phyloP scores from a whole-genome alignment of 2,113 vertebrate species.

The Hippocampus comes region DNA sequence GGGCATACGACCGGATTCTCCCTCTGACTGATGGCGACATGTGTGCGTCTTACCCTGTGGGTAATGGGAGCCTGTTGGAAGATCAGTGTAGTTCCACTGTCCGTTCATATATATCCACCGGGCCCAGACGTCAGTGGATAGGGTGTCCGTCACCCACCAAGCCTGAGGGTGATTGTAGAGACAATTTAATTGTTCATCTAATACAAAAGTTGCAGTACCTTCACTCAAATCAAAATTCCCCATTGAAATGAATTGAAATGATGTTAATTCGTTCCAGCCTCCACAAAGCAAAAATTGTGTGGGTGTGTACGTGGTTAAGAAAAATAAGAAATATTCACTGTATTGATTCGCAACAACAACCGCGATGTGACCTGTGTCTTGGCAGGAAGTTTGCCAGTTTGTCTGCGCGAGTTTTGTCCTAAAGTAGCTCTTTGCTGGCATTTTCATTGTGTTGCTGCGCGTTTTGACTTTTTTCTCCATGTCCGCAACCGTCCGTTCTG shows the following conservation, averaged over 20 bases:
- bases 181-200: neutral
- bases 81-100: conserved; percentile 53
- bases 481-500: neutral
- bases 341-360: neutral
- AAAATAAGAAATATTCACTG: neutral
- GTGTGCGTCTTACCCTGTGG: conserved; percentile 39
- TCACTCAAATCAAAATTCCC: neutral
- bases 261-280: neutral
- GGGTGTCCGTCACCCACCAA: conserved; percentile 57
- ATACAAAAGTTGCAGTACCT: neutral
- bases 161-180: conserved; percentile 41
- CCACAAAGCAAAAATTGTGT: too few relatives aligned
- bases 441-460: neutral
- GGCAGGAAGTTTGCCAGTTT: neutral
- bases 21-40: neutral
- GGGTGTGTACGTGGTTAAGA: neutral
- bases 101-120: conserved; percentile 9
- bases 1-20: neutral
- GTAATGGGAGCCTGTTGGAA: conserved; percentile 42
- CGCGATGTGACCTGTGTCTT: neutral
- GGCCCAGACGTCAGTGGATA: conserved; percentile 66
- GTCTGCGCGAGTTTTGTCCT: neutral
- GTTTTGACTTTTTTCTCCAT: neutral
- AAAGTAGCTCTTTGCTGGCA: neutral
- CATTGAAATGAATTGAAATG: neutral